A percentile compares a stretch with the other conserved stretches of the same genome.
phyloP scores from a whole-genome alignment of 2,888 invertebrate genomes.

The Drosophila fungiperda region DNA sequence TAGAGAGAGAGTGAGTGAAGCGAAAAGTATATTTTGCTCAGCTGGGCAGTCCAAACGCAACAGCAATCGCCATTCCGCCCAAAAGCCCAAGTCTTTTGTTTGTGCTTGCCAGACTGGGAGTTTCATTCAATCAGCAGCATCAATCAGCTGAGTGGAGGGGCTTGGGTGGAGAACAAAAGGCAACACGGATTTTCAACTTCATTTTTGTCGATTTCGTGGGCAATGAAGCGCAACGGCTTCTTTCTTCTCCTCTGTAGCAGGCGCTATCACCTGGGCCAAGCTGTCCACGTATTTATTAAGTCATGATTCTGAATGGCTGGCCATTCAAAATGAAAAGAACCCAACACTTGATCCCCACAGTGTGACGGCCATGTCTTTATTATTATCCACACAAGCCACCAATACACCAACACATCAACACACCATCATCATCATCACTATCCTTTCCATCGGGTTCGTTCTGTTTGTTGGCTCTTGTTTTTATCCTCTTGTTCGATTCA shows the following conservation, averaged over 20 bases:
- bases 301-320: conserved; percentile 63
- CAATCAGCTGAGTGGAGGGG: conserved; percentile 41
- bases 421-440: conserved; percentile 1
- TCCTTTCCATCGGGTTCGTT: neutral
- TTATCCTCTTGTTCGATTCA: conserved; percentile 21
- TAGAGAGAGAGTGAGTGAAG: neutral
- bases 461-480: conserved; percentile 23
- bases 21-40: conserved; percentile 30
- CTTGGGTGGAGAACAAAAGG: conserved; percentile 31
- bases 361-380: conserved; percentile 21
- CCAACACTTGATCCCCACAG: conserved; percentile 15
- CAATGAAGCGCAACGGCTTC: conserved; percentile 68
- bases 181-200: conserved; percentile 66
- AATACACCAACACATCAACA: neutral
- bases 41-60: conserved; percentile 25
- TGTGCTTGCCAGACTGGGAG: conserved; percentile 13
- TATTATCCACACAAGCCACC: conserved; percentile 24
- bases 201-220: conserved; percentile 76
- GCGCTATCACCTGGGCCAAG: conserved; percentile 41
- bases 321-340: conserved; percentile 32
- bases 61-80: neutral
- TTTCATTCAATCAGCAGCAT: conserved; percentile 59
- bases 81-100: conserved; percentile 36
- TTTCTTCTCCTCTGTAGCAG: conserved; percentile 13
- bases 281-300: conserved; percentile 71